Evolutionary conservation across 2,797 vertebrate species (phyloP).

Genomic region (Pipistrellus kuhlii): DNA sequence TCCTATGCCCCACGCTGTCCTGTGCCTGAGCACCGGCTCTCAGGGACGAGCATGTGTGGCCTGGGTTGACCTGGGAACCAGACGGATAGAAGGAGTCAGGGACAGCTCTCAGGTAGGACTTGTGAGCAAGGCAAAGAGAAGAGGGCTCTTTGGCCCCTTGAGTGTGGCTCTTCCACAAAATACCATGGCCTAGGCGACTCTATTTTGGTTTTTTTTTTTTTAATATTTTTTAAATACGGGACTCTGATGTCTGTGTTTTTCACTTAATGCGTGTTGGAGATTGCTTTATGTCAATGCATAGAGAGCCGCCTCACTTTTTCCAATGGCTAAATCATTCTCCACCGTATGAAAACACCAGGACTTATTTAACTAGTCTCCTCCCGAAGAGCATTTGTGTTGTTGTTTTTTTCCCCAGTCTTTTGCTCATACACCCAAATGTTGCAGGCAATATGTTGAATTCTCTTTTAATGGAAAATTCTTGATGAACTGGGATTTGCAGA

Average conservation of each 20-base stretch:
- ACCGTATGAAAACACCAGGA: neutral
- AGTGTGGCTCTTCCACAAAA: too few species aligned
- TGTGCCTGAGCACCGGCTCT: neutral
- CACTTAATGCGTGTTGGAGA: neutral
- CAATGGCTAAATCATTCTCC: neutral
- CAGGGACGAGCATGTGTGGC: neutral
- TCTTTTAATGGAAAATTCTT: slow-evolving; percentile 30
- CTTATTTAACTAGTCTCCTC: slow-evolving; percentile 4
- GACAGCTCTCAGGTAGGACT: neutral
- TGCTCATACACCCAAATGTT: neutral
- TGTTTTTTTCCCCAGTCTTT: neutral
- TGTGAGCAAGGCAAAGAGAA: slow-evolving; percentile 2
- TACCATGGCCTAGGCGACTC: too few species aligned
- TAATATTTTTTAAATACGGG: too few species aligned
- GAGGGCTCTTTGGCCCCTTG: too few species aligned
- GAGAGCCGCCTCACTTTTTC: neutral
- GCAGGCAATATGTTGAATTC: neutral
- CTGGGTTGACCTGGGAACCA: neutral
- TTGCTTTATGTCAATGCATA: neutral
- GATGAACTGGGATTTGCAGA: neutral
- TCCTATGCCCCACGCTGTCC: neutral
- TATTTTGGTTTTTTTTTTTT: too few species aligned
- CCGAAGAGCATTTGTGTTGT: neutral
- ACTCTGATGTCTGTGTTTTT: neutral
- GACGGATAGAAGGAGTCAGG: neutral